A percentile compares a stretch with the other conserved stretches of the same genome.
Conservation (phyloP, 2,113 vertebrate species). For the Callipepla squamata region DNA sequence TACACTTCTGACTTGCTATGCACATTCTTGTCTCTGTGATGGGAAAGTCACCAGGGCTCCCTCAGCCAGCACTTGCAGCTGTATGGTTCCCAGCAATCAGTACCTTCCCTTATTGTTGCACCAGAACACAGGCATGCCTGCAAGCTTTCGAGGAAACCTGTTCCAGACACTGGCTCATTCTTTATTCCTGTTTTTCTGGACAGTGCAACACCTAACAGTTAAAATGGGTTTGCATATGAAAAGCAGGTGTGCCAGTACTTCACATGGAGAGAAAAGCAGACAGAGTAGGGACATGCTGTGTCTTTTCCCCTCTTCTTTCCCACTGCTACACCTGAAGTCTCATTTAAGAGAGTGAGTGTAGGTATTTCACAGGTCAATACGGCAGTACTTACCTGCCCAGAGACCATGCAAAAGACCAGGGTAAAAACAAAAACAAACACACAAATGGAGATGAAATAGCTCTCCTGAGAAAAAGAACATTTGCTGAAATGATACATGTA, state of each 20-base stretch:
- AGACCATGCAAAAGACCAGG: background rate
- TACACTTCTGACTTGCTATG: background rate
- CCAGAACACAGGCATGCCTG: background rate
- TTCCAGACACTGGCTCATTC: background rate
- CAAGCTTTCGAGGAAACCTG: background rate
- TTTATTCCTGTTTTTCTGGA: background rate
- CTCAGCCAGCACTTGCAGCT: background rate
- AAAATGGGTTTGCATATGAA: background rate
- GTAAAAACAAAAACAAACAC: background rate
- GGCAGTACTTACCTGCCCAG: background rate
- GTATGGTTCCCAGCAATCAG: background rate
- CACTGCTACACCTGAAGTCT: background rate
- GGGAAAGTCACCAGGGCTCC: background rate
- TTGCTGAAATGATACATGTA: too few relatives aligned
- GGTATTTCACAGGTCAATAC: background rate
- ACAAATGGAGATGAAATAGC: background rate
- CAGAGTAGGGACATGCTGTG: rapidly evolving
- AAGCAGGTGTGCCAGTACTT: background rate
- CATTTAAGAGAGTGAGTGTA: background rate
- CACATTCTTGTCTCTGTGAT: background rate
- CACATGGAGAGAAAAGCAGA: background rate
- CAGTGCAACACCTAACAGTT: background rate
- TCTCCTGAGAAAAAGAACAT: background rate
- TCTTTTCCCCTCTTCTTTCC: background rate
- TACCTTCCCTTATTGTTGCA: background rate